Base-by-base conservation (phyloP, 1,140 invertebrate genomes). In the Drosophila ohnishii region DNA sequence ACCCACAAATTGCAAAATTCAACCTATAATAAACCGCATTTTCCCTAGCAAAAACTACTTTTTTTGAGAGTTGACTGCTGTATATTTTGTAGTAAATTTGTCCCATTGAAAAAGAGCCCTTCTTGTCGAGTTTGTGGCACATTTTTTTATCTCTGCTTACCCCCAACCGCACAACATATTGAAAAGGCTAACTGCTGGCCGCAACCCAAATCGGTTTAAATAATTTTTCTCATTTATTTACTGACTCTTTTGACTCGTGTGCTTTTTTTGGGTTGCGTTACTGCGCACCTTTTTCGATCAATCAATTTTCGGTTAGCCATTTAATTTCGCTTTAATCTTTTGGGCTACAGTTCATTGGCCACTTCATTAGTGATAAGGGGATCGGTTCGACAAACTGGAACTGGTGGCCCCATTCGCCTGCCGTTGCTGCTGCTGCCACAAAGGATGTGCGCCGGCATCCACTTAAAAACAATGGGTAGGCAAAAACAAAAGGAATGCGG, bases 261-360 rank as follows among this genome's bases (percentile, higher is more conserved):
- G 51, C 35, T 34, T 45, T 53, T 32, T 47, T 47, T 45, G 42
- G 19, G 42, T 45, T 47, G 45, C 45, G 22, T 47, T 60, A 63
- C 25, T 60, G 74, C 25, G 79, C 70, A 87, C 82, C 75, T 88
- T 87, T 81, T 83, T 83, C 79, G 79, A 87, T 88, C 83, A 87
- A 87, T 87, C 83, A 87, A 83, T 80, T 85, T 64, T 62, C 63
- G 75, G 61, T 63, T 73, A 61, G 80, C 70, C 75, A 83, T 87
- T 87, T 88, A 83, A 88, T 87, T 80, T 79, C 83, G 83, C 84
- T 88, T 87, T 87, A 88, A 88, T 87, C 84, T 87, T 87, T 62
- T 44, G 84, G 83, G 66, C 78, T 62, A 70, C 83, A 88, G 79
- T 88, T 88, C 83, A 87, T 88, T 84, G 84, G 84, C 84, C 84